Evolutionary conservation across 2,797 vertebrate species (phyloP), one percentile per base, ranked within the genome.

Genomic region (Sebastes nivosus): DNA sequence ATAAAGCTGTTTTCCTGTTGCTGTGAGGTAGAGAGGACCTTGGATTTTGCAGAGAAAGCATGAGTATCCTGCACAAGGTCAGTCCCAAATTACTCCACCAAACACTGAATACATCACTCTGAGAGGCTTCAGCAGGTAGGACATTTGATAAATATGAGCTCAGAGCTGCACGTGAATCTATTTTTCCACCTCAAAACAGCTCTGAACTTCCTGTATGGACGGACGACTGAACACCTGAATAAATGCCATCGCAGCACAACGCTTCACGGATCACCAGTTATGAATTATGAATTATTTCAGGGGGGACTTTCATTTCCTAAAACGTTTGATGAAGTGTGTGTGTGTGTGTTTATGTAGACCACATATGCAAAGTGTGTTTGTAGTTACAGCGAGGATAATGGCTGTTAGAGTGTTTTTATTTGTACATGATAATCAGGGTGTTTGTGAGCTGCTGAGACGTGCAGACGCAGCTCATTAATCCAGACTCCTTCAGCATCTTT

Each of bases 401-500:
- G 64, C 46, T 38, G 60, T 68, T 59, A 65, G 27, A 46, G 72
- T 72, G 80, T 71, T 87, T 87, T 77, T 87, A 81, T 88, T 86
- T 85, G 83, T 70, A 22, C 59, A 38, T 79, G 78, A 77, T 79
- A 79, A 83, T 83, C 59, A 58, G 67, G 55, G 88, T 52, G n/a
- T 42, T 46, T 36, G 50, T 54, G 76, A 72, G 78, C 59, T 74
- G 89, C 91, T 79, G 89, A 85, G 86, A 79, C 36, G 36, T 88
- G 90, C 90, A 88, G 86, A 92, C 67, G 85, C 83, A 85, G 80
- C 88, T 93, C 89, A 88, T 91, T 92, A 91, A 90, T 91, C 84
- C 57, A 52, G 77, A 86, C 87, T 90, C 88, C 84, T 89, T 94
- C 92, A 93, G 91, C 94, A 85, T 72, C 90, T 93, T 89, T 87